Base-by-base conservation (phyloP, 2,888 invertebrate genomes). In the Pharmacophagus antenor region DNA sequence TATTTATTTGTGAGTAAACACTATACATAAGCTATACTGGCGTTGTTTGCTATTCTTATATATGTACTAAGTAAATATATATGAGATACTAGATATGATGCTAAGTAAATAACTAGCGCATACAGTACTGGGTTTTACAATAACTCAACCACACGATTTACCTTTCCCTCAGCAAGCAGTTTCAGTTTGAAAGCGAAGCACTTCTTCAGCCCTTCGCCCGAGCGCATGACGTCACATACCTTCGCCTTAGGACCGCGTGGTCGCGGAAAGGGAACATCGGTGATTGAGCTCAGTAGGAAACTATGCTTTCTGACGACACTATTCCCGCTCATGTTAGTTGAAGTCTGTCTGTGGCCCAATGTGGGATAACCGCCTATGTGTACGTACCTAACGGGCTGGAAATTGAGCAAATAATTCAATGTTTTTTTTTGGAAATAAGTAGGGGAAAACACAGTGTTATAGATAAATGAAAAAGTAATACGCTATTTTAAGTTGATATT, bases 121-220 rank as follows among this genome's bases (percentile, higher is more conserved):
- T n/a, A n/a, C n/a, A n/a, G n/a, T n/a, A n/a, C n/a, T n/a, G n/a
- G n/a, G n/a, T n/a, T n/a, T n/a, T n/a, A n/a, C n/a, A n/a, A n/a
- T n/a, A 20, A 4, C 12, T 6, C 20, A 49, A 18, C 15, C n/a
- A n/a, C n/a, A n/a, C 37, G n/a, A 25, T 12, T 58, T 57, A 57
- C 58, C 55, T 46, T 58, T 22, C 46, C 44, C 7, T 22, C 44
- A 15, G 20, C 8, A 4, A 23, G 21, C 0, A 18, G n/a, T 12
- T 44, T 42, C 10, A 50, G 27, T 55, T 60, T 60, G 60, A 60
- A 60, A 22, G 55, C 44, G 55, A 60, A 60, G 50, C 60, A 60
- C 37, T 22, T 55, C 46, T 41, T 55, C 37, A 55, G 10, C 3
- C 50, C 51, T 25, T 18, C 50, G n/a, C 44, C 49, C 23, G n/a